These are phyloP conservation scores for Steatornis caripensis DNA, from an alignment of 2,113 vertebrate genomes.

Conservation along the genomic window DNA sequence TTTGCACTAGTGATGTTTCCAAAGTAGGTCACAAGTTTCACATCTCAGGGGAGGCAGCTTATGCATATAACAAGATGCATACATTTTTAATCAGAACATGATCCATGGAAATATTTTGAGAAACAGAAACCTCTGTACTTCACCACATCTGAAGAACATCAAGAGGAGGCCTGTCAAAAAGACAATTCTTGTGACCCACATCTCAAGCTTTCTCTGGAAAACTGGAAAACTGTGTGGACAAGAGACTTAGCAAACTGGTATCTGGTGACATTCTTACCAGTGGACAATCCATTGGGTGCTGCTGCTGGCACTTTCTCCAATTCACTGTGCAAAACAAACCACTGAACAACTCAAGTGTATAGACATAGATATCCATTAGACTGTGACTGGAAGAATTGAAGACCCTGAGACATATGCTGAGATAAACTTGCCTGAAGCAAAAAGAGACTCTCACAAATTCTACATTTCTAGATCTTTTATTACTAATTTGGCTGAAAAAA, in stretches of 20 bases:
- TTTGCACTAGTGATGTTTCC: neutral
- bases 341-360: neutral
- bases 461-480: neutral
- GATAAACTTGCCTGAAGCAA: neutral
- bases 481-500: neutral
- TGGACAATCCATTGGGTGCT: neutral
- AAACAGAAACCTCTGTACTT: neutral
- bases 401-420: neutral
- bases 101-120: constrained; percentile 3
- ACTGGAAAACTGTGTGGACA: neutral
- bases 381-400: neutral
- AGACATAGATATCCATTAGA: neutral
- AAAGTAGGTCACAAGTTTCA: neutral
- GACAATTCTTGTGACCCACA: neutral
- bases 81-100: constrained; percentile 25
- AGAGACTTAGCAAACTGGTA: neutral
- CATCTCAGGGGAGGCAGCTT: neutral
- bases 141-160: neutral
- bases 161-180: neutral
- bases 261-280: neutral
- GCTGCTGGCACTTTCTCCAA: neutral
- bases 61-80: neutral
- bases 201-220: neutral
- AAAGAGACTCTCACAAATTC: neutral
- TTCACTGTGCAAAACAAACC: neutral